Evolutionary conservation across 2,888 invertebrate genomes (phyloP), one percentile per base, ranked within the genome.

Genomic region (Nemotelus nigrinus): DNA sequence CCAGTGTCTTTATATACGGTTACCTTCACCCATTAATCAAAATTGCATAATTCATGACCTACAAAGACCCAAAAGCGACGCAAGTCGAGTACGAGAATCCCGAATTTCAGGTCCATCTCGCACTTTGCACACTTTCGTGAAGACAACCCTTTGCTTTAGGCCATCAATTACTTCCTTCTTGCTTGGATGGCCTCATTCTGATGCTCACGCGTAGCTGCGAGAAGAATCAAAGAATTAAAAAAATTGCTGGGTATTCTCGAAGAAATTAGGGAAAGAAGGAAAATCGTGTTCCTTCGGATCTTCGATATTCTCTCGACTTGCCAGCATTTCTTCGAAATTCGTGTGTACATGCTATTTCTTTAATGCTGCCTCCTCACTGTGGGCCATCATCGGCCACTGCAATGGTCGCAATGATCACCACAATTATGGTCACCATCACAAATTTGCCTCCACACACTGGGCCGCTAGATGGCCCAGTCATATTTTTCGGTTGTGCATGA

Each of bases 11-110:
- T 88, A 79, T 87, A 85, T 82, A 87, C 85, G 41, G 88, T 88
- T 39, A 82, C 83, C 77, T 87, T 85, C 88, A 80, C 85, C 89
- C 1, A 89, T 89, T 82, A 88, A 89, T 78, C 89, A 89, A 76
- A 88, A 89, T 89, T 80, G 87, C 88, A 85, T 64, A 78, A 55
- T 76, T 64, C 74, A 72, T 71, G 76, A 76, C 79, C 78, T 78
- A 74, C 72, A 78, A 44, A 55, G 55, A 10, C 6, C 43, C 43
- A 57, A 45, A 55, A 55, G 57, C 45, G 57, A 71, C 25, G 43
- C 57, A 57, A 43, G 57, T 45, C n/a, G 57, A 25, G 25, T 25
- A 25, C 25, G 25, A 47, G 57, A 71, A 55, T 71, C 57, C 44
- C 71, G 57, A 71, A 71, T 71, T 57, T 39, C 25, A 57, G 45